These are phyloP conservation scores for Scophthalmus maximus DNA, from an alignment of 2,113 vertebrate species.

Conservation along the genomic window DNA sequence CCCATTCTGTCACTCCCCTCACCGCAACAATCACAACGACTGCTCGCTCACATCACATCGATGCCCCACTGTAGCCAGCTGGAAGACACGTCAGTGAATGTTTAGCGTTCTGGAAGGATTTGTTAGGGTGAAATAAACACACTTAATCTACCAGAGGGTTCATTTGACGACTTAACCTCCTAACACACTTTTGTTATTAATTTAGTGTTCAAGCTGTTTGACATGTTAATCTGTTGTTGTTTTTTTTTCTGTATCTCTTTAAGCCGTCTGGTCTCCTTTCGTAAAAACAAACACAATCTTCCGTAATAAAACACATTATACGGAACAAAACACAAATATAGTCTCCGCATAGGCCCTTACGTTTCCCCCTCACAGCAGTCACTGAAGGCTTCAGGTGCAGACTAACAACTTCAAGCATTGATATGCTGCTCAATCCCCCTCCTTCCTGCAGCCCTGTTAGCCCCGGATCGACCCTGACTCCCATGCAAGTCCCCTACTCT, in stretches of 20 bases:
- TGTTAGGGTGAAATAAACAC: slow-evolving; percentile 39
- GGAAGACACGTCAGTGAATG: slow-evolving; percentile 43
- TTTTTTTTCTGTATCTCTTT: slow-evolving; percentile 1
- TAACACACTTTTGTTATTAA: slow-evolving; percentile 29
- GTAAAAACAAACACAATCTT: background rate
- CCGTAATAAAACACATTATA: slow-evolving; percentile 2
- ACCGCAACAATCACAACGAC: slow-evolving; percentile 20
- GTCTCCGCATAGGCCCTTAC: slow-evolving; percentile 20
- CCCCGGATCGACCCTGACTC: slow-evolving; percentile 54
- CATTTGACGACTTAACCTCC: slow-evolving; percentile 45
- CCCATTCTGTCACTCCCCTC: slow-evolving; percentile 48
- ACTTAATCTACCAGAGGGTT: slow-evolving; percentile 39
- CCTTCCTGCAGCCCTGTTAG: slow-evolving; percentile 52
- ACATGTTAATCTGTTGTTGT: slow-evolving; percentile 42
- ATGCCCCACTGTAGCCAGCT: slow-evolving; percentile 27
- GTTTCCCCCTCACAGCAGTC: slow-evolving; percentile 33
- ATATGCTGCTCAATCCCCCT: slow-evolving; percentile 61
- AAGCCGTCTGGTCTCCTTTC: background rate
- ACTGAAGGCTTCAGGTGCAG: slow-evolving; percentile 52
- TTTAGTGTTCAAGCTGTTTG: slow-evolving; percentile 42
- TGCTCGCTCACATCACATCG: slow-evolving; percentile 20
- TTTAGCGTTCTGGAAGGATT: slow-evolving; percentile 25
- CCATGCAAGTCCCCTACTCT: slow-evolving; percentile 20
- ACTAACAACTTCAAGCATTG: slow-evolving; percentile 58
- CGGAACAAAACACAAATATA: slow-evolving; percentile 3